Percentiles rank a stretch among this genome's conserved stretches.
Conservation (phyloP, 2,113 vertebrate genomes). For the Rhinopithecus roxellana region DNA sequence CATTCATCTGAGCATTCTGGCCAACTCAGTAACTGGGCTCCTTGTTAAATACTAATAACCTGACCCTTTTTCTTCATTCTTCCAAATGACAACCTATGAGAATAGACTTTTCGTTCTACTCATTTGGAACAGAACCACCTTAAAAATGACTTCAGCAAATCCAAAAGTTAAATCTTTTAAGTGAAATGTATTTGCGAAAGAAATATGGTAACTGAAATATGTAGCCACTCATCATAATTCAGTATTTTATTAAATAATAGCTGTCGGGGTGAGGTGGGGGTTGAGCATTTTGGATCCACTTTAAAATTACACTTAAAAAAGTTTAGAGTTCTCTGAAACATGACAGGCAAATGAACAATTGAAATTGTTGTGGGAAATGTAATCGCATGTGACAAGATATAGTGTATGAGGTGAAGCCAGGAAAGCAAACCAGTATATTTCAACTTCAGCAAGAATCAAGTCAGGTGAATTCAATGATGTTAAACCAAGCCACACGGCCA, state of each 20-base stretch:
- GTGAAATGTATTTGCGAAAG: neutral
- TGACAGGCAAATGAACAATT: conserved; percentile 47
- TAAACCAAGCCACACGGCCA: neutral
- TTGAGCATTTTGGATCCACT: conserved; percentile 10
- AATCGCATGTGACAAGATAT: conserved; percentile 51
- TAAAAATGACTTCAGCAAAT: neutral
- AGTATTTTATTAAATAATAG: neutral
- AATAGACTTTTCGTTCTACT: neutral
- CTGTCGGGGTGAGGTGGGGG: neutral
- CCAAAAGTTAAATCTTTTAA: neutral
- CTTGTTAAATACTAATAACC: neutral
- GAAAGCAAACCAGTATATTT: conserved; percentile 11
- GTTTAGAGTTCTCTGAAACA: conserved; percentile 33
- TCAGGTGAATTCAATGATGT: conserved; percentile 33
- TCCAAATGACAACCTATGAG: neutral
- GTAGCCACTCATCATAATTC: neutral
- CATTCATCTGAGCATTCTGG: neutral
- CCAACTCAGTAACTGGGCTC: neutral
- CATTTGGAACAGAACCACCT: neutral
- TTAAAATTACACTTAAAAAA: conserved; percentile 40
- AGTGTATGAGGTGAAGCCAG: conserved; percentile 37
- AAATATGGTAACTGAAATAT: neutral
- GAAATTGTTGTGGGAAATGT: conserved; percentile 46
- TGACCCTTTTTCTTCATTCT: neutral
- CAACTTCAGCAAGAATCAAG: conserved; percentile 37